Conservation (phyloP, 37 sponge, comb jelly and placozoan genomes). For the Halichondria panicea region DNA sequence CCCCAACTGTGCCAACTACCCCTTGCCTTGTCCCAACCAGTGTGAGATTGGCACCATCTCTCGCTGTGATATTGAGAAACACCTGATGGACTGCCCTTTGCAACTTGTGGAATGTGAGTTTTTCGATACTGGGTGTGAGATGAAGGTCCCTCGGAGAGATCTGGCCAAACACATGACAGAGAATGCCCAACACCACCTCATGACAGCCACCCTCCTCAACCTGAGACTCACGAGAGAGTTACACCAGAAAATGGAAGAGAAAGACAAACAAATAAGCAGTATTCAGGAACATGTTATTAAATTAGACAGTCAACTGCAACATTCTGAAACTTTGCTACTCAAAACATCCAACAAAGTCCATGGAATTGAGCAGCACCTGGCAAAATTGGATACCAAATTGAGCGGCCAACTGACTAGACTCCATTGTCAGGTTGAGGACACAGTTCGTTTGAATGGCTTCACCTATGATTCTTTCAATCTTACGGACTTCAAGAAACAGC, state of each 20-base stretch:
- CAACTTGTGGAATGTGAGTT: slow-evolving; percentile 36
- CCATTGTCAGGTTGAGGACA: no score
- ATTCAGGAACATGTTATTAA: no score
- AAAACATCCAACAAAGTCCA: no score
- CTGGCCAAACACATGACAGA: slow-evolving; percentile 12
- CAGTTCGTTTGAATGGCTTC: no score
- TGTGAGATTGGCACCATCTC: slow-evolving; percentile 13
- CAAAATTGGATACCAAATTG: no score
- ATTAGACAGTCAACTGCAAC: no score
- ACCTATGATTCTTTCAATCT: not conserved
- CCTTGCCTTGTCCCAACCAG: slow-evolving; percentile 25
- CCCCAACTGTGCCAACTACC: slow-evolving; percentile 10
- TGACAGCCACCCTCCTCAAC: not conserved
- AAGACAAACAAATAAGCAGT: no score
- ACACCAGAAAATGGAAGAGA: no score
- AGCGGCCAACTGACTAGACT: no score
- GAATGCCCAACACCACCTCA: slow-evolving; percentile 7
- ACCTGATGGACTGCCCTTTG: slow-evolving; percentile 26
- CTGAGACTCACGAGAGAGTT: slow-evolving; percentile 7
- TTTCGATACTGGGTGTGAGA: slow-evolving; percentile 21
- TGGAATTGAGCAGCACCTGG: no score
- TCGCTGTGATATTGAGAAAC: slow-evolving; percentile 17
- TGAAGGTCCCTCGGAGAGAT: slow-evolving; percentile 12
- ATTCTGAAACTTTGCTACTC: no score
- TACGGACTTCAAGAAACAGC: not conserved